These are phyloP conservation scores for Papilio dardanus DNA, from an alignment of 1,140 invertebrate genomes.

Conservation along the genomic window DNA sequence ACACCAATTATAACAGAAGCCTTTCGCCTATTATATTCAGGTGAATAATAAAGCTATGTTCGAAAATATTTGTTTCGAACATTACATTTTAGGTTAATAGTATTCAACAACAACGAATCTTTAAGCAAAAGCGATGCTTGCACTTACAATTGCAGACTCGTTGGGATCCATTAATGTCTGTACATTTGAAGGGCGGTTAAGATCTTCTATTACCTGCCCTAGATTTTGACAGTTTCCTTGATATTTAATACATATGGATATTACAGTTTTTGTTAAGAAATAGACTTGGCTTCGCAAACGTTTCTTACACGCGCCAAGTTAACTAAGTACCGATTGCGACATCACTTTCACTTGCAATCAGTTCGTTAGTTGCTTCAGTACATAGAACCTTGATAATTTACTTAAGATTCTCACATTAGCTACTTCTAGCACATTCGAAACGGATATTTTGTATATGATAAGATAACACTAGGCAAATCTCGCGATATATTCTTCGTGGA, in stretches of 20 bases:
- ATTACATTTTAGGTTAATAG: neutral
- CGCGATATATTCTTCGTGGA: too few relatives aligned
- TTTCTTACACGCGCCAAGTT: conserved; percentile 49
- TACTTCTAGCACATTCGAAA: neutral
- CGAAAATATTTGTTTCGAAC: neutral
- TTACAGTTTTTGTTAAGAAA: neutral
- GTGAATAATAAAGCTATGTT: neutral
- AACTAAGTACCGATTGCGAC: conserved; percentile 59
- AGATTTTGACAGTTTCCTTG: neutral
- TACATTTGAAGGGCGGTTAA: too few relatives aligned
- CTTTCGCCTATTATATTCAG: neutral
- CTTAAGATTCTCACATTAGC: neutral
- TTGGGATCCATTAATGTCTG: too few relatives aligned
- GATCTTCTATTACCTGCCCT: too few relatives aligned
- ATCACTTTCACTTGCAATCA: conserved; percentile 70
- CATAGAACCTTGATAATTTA: conserved; percentile 14
- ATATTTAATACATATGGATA: neutral
- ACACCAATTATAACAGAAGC: neutral
- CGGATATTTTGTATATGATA: too few relatives aligned
- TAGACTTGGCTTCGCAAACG: conserved; percentile 33
- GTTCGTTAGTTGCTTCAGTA: conserved; percentile 27
- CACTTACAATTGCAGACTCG: too few relatives aligned
- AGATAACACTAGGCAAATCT: too few relatives aligned
- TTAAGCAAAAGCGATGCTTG: too few relatives aligned
- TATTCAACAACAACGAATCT: neutral